Percentiles rank a stretch among this genome's conserved stretches.
phyloP scores from a whole-genome alignment of 2,113 vertebrate species.

The Oreocharis arfaki region DNA sequence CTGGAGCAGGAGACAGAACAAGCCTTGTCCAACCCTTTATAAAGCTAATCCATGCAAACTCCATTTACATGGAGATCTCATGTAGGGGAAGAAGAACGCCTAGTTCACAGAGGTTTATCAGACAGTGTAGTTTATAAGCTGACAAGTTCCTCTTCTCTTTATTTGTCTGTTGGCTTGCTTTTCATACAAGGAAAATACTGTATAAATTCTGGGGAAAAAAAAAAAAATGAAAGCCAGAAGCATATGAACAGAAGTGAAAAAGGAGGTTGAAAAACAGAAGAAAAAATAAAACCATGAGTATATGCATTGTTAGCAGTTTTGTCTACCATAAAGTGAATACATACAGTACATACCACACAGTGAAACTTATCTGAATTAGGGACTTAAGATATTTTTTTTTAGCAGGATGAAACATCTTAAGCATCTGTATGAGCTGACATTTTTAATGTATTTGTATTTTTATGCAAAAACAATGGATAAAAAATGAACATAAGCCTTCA shows the following conservation, averaged over 20 bases:
- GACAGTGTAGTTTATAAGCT: not conserved
- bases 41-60: not conserved
- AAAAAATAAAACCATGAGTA: not conserved
- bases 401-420: not conserved
- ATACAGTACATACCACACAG: not conserved
- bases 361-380: not conserved
- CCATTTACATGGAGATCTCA: not conserved
- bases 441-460: not conserved
- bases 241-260: not conserved
- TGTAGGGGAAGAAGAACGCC: accelerated
- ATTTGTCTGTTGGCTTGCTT: not conserved
- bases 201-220: not conserved
- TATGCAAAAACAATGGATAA: not conserved
- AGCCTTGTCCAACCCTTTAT: not conserved
- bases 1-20: not conserved
- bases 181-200: not conserved
- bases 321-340: not conserved
- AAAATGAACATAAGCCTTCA: not conserved
- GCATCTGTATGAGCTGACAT: not conserved
- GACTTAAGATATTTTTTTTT: not conserved
- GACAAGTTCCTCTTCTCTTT: not conserved
- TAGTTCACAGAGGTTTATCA: not conserved
- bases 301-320: not conserved
- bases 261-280: not conserved
- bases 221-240: not conserved